Evolutionary conservation across 2,113 vertebrate species (phyloP).

Genomic region (Anhinga anhinga): DNA sequence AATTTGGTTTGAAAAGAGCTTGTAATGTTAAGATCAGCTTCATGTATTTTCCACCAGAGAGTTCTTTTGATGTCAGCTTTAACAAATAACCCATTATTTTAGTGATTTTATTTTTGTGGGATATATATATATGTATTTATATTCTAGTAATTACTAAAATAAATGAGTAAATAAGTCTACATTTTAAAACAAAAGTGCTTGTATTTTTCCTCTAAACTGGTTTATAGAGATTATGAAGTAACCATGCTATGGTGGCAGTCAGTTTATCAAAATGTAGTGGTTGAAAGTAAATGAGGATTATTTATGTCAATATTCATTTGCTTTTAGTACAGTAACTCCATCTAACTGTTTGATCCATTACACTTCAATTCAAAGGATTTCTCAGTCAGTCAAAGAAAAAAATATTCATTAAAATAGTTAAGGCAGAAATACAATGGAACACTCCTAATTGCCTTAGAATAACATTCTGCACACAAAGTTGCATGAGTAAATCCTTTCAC

Average conservation of each 20-base stretch:
- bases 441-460: not conserved
- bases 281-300: constrained; percentile 32
- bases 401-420: not conserved
- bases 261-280: not conserved
- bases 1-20: not conserved
- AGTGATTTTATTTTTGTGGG: not conserved
- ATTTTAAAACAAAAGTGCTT: not conserved
- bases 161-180: not conserved
- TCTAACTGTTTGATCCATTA: not conserved
- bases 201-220: not conserved
- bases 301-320: constrained; percentile 38
- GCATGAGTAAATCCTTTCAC: not conserved
- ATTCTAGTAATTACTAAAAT: not conserved
- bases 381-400: not conserved
- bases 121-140: not conserved
- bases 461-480: not conserved
- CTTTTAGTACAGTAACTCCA: not conserved
- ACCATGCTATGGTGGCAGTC: not conserved
- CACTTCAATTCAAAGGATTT: constrained; percentile 6
- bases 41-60: not conserved
- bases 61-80: not conserved
- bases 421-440: not conserved
- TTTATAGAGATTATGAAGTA: not conserved
- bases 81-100: not conserved
- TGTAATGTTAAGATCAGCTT: not conserved